Percentiles rank a stretch among this genome's conserved stretches.
Evolutionary conservation across 1,140 invertebrate genomes (phyloP).

Genomic region (Drosophila albomicans): DNA sequence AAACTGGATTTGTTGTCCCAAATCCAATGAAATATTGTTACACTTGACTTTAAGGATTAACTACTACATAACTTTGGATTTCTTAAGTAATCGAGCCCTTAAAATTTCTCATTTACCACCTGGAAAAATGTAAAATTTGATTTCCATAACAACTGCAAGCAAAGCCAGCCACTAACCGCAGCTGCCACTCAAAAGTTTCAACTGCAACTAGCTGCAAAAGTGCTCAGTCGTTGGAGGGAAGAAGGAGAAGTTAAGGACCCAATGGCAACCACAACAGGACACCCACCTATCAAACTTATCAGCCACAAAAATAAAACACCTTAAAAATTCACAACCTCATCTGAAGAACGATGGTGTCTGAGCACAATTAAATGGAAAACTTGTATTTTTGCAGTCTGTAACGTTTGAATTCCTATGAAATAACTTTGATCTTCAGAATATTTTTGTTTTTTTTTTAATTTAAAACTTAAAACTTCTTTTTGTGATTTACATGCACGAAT

Average conservation of each 20-base stretch:
- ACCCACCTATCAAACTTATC: background rate
- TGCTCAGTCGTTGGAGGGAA: background rate
- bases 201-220: slow-evolving; percentile 27
- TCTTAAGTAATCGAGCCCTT: background rate
- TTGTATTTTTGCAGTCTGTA: background rate
- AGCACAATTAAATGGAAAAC: background rate
- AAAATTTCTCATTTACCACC: slow-evolving; percentile 26
- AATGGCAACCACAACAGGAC: background rate
- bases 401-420: background rate
- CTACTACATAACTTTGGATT: background rate
- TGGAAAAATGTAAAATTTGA: slow-evolving; percentile 39
- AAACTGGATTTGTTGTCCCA: slow-evolving; percentile 58
- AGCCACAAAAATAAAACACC: slow-evolving; percentile 10
- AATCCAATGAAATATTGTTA: slow-evolving; percentile 53
- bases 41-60: slow-evolving; percentile 14
- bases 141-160: slow-evolving; percentile 13
- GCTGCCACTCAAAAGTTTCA: slow-evolving; percentile 33
- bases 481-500: background rate
- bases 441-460: background rate
- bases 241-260: background rate
- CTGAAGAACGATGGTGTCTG: background rate
- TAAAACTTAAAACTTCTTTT: background rate
- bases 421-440: background rate
- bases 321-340: slow-evolving; percentile 15
- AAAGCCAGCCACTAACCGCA: slow-evolving; percentile 19